Evolutionary conservation across 2,113 vertebrate genomes (phyloP), one percentile per base, ranked within the genome.

Genomic region (Bujurquina vittata): DNA sequence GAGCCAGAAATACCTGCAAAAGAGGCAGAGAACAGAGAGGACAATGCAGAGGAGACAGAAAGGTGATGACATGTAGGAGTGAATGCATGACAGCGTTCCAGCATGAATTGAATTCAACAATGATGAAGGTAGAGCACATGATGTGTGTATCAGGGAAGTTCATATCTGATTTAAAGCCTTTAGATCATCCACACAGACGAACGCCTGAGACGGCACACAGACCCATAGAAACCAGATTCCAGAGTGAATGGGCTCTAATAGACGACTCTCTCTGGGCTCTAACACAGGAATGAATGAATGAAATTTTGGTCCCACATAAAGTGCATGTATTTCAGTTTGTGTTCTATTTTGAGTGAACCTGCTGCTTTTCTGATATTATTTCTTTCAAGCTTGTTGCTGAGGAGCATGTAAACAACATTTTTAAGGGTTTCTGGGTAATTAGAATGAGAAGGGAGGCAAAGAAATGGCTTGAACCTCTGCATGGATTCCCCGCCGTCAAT

Each of bases 401-500:
- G 49, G 31, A 46, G 31, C 58, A 37, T 61, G 33, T 33, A 33
- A 33, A 33, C 33, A 33, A 33, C 33, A 33, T 33, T 33, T 79
- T 84, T 23, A 69, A 8, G 55, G 23, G 73, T 54, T 77, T 80
- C 10, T 55, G 29, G 54, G 59, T 80, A 85, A 85, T 79, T 80
- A 75, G 69, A 67, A 31, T 65, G 11, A 65, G 83, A 52, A 52
- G 5, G 3, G 1, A 62, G 57, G n/a, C n/a, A 56, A 20, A 37
- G 26, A 46, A 52, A 23, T 80, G 69, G 29, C 37, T 7, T 54
- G 17, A 85, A 65, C 57, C n/a, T 10, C 60, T 75, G 80, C 52
- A 9, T 65, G 76, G 75, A 40, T 80, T 40, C 54, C 54, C 55
- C 10, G 10, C 67, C 60, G 72, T 69, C 57, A 76, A 31, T 54